Base-by-base conservation (phyloP, 2,113 vertebrate genomes). In the Ascaphus truei region DNA sequence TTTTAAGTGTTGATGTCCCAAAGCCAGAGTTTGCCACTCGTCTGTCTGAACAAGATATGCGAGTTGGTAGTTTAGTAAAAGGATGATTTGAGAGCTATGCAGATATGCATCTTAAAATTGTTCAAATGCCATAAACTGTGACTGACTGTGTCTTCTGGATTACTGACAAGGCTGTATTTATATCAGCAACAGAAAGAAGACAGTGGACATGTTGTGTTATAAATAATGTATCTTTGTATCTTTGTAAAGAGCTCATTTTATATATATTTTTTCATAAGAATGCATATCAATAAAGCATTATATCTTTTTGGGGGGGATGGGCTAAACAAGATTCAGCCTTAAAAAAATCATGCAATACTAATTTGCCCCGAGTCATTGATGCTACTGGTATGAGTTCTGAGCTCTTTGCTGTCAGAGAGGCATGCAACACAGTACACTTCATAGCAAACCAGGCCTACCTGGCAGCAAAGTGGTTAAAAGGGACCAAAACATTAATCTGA, bases 171-270 rank as follows among this genome's bases (percentile, higher is more conserved):
- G 18, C 13, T 20, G 26, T 30, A 47, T 47, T 62, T 62, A 47
- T 45, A 30, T 18, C 59, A 29, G 30, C 15, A n/a, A 25, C 15
- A 47, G 26, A 31, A 30, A 20, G 39, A 30, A 45, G 41, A 33
- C 39, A 20, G 29, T 47, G 51, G 27, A 34, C 30, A 31, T 57
- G 16, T 57, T 57, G 53, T 57, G 18, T 34, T 57, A 57, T 57
- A 31, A 57, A 57, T 57, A 57, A 57, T 34, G 31, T 57, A 34
- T 57, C 53, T 57, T 57, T 57, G 53, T 57, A 34, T 33, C 16
- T 57, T 57, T 55, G 53, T 31, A 18, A 34, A 57, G 30, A 55
- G 53, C n/a, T 1, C 22, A 33, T 57, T 6, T 52, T n/a, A n/a
- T n/a, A n/a, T n/a, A n/a, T n/a, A n/a, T 34, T 57, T 57, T 55